phyloP scores from a whole-genome alignment of 2,797 vertebrate genomes.

The Stomatorhinus walkeri region DNA sequence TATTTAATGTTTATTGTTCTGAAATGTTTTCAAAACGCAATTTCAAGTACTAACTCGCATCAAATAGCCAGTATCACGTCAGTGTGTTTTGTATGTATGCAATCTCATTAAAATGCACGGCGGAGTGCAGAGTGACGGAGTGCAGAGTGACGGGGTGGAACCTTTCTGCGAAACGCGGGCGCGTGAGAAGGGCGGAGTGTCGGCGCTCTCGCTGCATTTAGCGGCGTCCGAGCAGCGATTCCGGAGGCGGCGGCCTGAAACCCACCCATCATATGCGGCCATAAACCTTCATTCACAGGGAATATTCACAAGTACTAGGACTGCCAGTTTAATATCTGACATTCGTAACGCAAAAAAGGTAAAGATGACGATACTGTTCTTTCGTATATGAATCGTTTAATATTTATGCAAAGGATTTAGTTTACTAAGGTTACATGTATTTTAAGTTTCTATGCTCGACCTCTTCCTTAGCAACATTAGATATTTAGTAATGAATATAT shows the following conservation, averaged over 20 bases:
- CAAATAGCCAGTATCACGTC: not conserved
- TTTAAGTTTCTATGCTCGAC: not conserved
- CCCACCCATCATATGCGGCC: not conserved
- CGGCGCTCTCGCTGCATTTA: not conserved
- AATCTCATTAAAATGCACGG: not conserved
- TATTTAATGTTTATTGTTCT: not conserved
- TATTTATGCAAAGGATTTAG: not conserved
- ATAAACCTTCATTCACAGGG: not conserved
- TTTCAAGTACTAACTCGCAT: not conserved
- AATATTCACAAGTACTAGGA: not conserved
- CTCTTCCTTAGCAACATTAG: not conserved
- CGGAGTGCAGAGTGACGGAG: not conserved
- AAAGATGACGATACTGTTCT: not conserved
- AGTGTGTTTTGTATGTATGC: not conserved
- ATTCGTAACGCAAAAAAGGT: not conserved
- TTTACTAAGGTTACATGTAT: not conserved
- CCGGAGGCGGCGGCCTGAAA: not conserved
- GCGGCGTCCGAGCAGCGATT: not conserved
- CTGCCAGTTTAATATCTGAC: not conserved
- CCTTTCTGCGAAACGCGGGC: conserved; percentile 3
- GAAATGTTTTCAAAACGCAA: not conserved
- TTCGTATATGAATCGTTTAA: not conserved
- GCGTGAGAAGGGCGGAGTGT: not conserved
- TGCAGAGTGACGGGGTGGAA: not conserved
- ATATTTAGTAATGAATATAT: not conserved